Evolutionary conservation across 2,888 invertebrate species (phyloP).

Genomic region (Stegana nigrithorax): DNA sequence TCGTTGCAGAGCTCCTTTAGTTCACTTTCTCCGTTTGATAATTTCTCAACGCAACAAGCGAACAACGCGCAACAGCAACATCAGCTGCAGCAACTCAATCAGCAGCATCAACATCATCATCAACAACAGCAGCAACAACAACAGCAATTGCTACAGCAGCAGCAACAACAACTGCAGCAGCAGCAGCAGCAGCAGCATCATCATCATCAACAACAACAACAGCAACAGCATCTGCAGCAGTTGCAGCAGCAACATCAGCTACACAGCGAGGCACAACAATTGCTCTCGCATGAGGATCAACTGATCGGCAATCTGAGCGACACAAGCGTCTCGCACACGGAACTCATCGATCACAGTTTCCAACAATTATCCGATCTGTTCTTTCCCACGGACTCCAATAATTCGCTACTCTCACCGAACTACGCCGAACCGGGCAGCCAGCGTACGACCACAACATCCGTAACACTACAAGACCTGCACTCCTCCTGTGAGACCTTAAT

Average conservation of each 20-base stretch:
- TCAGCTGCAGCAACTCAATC: slow-evolving; percentile 45
- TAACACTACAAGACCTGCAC: slow-evolving; percentile 41
- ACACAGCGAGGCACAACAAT: slow-evolving; percentile 24
- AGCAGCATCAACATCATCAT: slow-evolving; percentile 39
- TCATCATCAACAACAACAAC: slow-evolving; percentile 17
- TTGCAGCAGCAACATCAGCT: slow-evolving; percentile 29
- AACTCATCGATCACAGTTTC: slow-evolving; percentile 60
- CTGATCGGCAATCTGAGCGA: slow-evolving; percentile 57
- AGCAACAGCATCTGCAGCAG: slow-evolving; percentile 40
- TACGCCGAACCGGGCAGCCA: slow-evolving; percentile 37
- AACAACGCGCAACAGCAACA: slow-evolving; percentile 50
- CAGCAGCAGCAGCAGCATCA: slow-evolving; percentile 48
- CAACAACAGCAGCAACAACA: slow-evolving; percentile 54
- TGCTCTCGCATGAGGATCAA: slow-evolving; percentile 60
- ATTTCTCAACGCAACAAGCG: slow-evolving; percentile 65
- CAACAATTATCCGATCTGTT: slow-evolving; percentile 64
- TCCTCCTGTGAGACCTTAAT: slow-evolving; percentile 50
- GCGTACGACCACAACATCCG: slow-evolving; percentile 30
- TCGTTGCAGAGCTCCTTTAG: slow-evolving; percentile 68
- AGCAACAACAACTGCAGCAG: slow-evolving; percentile 38
- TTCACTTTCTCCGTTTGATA: slow-evolving; percentile 69
- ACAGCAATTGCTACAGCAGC: slow-evolving; percentile 53
- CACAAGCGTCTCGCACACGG: slow-evolving; percentile 56
- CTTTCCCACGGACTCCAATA: slow-evolving; percentile 67
- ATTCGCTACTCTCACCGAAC: slow-evolving; percentile 61